Conservation (phyloP, 1,140 invertebrate species). For the Eueides isabella region DNA sequence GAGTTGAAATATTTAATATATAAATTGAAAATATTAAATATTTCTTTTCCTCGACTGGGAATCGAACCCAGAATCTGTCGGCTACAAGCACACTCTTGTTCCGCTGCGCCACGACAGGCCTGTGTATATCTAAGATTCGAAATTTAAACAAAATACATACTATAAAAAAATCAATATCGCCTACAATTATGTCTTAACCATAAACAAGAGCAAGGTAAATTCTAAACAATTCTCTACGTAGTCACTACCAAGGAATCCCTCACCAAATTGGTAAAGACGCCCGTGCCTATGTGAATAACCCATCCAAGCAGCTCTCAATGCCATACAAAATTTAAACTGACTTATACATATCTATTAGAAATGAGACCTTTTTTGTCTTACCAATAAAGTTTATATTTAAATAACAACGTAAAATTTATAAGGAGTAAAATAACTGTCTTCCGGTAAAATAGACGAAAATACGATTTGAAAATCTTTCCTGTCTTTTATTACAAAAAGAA, state of each 20-base stretch:
- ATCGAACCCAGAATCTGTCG: too few relatives aligned
- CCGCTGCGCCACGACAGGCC: too few relatives aligned
- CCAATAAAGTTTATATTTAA: not conserved
- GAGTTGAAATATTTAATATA: too few relatives aligned
- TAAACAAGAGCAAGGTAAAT: not conserved
- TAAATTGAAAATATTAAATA: too few relatives aligned
- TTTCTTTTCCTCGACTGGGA: too few relatives aligned
- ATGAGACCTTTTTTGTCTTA: not conserved
- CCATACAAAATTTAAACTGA: not conserved
- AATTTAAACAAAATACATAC: too few relatives aligned
- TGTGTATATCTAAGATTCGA: too few relatives aligned
- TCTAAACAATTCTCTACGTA: not conserved
- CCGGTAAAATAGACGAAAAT: constrained; percentile 1
- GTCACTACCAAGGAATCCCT: not conserved
- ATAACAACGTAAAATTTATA: not conserved
- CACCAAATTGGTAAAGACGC: not conserved
- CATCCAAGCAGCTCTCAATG: not conserved
- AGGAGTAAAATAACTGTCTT: not conserved
- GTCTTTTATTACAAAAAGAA: constrained; percentile 8
- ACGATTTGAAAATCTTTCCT: not conserved
- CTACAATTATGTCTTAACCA: not conserved
- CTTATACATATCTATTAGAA: not conserved
- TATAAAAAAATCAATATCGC: not conserved
- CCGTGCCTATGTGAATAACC: constrained; percentile 1
- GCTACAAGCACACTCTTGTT: too few relatives aligned